These are phyloP conservation scores for Protonemura montana DNA, from an alignment of 2,888 invertebrate species.

Conservation along the genomic window DNA sequence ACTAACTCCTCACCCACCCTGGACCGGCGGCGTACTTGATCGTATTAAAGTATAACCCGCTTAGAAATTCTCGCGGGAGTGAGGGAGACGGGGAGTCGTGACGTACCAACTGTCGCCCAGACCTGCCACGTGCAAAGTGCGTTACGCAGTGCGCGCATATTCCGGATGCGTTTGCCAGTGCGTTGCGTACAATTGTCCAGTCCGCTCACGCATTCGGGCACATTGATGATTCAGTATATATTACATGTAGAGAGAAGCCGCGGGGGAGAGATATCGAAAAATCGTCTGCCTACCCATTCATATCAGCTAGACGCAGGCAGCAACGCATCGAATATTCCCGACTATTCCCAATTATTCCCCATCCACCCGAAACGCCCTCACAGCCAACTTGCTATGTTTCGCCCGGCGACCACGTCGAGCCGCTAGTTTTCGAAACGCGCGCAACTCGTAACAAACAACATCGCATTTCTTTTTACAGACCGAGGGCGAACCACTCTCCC, in stretches of 20 bases:
- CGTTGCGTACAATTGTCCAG: neutral
- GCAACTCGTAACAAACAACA: neutral
- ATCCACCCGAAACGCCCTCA: neutral
- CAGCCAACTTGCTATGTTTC: neutral
- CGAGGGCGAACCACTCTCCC: neutral
- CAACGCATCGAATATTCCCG: neutral
- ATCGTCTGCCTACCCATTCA: neutral
- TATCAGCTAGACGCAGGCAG: neutral
- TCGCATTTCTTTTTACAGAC: neutral
- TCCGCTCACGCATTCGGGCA: neutral
- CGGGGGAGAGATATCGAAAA: neutral
- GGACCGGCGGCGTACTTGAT: neutral
- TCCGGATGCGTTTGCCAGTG: neutral
- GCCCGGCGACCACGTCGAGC: neutral
- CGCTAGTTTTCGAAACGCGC: neutral
- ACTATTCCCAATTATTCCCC: conserved; percentile 1
- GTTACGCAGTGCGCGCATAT: neutral
- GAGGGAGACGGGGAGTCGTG: neutral
- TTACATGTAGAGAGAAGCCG: neutral
- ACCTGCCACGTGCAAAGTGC: neutral
- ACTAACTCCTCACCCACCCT: no score
- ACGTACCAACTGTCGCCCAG: neutral
- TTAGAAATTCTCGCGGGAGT: neutral
- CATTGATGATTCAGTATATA: neutral
- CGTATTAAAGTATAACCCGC: neutral